Evolutionary conservation across 2,888 invertebrate genomes (phyloP), one percentile per base, ranked within the genome.

Genomic region (Papilio demoleus): DNA sequence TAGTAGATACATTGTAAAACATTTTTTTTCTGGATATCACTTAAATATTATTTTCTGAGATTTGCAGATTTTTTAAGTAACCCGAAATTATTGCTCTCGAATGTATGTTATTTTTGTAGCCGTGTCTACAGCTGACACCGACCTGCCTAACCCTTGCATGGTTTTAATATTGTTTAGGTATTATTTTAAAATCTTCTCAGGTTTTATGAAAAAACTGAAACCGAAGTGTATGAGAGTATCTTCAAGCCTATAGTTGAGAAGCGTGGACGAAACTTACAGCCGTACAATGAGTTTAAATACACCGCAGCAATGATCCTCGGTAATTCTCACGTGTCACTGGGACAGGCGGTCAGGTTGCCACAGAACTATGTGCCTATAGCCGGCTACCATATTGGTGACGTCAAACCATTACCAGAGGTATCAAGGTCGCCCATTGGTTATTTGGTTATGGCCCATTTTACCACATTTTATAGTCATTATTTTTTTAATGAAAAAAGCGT

Each of bases 331-430:
- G 70, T 68, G 0, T 73, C 74, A 0, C 34, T 83, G 12, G 83
- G 86, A 0, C 67, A 59, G 8, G 70, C 86, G 1, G 68, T 73
- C 2, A 74, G 77, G 6, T 53, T 87, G n/a, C 89, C 88, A 1
- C 83, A 81, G 53, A 83, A 72, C 45, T 84, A 82, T 47, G 84
- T 81, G 56, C 66, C 75, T 4, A 71, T 88, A 12, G 86, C 80
- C 31, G 88, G 88, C 6, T 87, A 83, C 60, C 87, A 88, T 65
- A 82, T 88, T 31, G 76, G 84, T 4, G 73, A 77, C 0, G 68
- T 81, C 0, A 76, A 80, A 24, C 82, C 86, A 5, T 74, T 88
- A 42, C 81, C 87, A 6, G 70, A 80, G 75, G 86, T 87, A 75
- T 3, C 12, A 12, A 36, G 11, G n/a, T n/a, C n/a, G n/a, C n/a